Evolutionary conservation across 1,140 invertebrate species (phyloP).

Genomic region (Nasonia vitripennis): DNA sequence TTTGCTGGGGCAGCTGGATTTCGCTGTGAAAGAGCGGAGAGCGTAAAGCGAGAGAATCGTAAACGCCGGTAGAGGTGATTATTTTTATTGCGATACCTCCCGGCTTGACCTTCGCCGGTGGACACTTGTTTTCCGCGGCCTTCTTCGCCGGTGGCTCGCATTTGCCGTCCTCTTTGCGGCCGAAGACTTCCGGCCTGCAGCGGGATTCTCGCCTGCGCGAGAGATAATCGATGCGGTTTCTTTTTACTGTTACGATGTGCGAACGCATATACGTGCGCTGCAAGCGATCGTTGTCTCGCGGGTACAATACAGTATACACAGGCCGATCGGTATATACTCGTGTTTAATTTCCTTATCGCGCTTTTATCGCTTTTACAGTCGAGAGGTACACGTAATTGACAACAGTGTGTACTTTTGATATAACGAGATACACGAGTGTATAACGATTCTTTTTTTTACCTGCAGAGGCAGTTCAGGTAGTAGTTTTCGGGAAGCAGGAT

Average conservation of each 20-base stretch:
- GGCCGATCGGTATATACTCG: too few species aligned
- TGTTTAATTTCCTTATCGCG: background rate
- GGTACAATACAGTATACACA: background rate
- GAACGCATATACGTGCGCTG: background rate
- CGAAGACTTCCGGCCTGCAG: background rate
- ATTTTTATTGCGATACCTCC: background rate
- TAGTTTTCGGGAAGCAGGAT: too few species aligned
- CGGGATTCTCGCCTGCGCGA: background rate
- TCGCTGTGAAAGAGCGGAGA: background rate
- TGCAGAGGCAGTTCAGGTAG: too few species aligned
- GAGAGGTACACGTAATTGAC: too few species aligned
- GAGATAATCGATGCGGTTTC: background rate
- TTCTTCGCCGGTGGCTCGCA: background rate
- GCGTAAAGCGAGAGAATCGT: too few species aligned
- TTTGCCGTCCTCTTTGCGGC: background rate
- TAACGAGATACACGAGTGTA: too few species aligned
- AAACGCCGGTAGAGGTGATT: too few species aligned
- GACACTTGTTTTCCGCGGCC: background rate
- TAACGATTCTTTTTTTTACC: too few species aligned
- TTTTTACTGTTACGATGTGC: background rate
- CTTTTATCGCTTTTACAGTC: background rate
- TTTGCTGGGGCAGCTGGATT: background rate
- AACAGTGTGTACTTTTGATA: too few species aligned
- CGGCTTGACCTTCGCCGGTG: background rate
- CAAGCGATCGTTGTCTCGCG: background rate